phyloP scores from a whole-genome alignment of 2,113 vertebrate genomes.

The Romanogobio albipinnatus region DNA sequence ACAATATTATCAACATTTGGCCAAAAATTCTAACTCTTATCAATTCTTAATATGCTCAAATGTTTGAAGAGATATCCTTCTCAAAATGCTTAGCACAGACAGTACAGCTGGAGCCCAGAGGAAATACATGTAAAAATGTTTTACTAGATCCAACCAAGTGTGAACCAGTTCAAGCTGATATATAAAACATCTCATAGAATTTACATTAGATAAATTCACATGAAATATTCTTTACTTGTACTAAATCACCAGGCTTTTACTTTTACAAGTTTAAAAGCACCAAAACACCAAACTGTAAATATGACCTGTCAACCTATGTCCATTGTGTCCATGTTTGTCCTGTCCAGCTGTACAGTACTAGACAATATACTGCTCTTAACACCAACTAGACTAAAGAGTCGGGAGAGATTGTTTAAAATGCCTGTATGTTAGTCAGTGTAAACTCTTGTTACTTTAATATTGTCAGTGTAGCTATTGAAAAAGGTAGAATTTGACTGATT shows the following conservation, averaged over 20 bases:
- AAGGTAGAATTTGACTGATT: slow-evolving; percentile 4
- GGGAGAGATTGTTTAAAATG: slow-evolving; percentile 19
- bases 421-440: slow-evolving; percentile 39
- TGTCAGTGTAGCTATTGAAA: slow-evolving; percentile 38
- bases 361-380: slow-evolving; percentile 24
- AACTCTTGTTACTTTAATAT: slow-evolving; percentile 26
- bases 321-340: slow-evolving; percentile 38
- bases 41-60: not conserved
- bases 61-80: not conserved
- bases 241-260: not conserved
- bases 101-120: not conserved
- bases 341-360: slow-evolving; percentile 28
- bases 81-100: not conserved
- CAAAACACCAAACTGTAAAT: slow-evolving; percentile 36
- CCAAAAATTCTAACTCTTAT: not conserved
- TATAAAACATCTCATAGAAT: not conserved
- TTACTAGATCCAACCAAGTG: not conserved
- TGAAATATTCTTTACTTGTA: not conserved
- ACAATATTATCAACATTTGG: not conserved
- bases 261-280: slow-evolving; percentile 21
- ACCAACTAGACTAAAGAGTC: slow-evolving; percentile 22
- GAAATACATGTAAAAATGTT: not conserved
- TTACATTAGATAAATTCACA: not conserved
- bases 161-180: not conserved
- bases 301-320: slow-evolving; percentile 26